These are phyloP conservation scores for Erpobdella octoculata DNA, from an alignment of 2,888 invertebrate species.

Conservation along the genomic window DNA sequence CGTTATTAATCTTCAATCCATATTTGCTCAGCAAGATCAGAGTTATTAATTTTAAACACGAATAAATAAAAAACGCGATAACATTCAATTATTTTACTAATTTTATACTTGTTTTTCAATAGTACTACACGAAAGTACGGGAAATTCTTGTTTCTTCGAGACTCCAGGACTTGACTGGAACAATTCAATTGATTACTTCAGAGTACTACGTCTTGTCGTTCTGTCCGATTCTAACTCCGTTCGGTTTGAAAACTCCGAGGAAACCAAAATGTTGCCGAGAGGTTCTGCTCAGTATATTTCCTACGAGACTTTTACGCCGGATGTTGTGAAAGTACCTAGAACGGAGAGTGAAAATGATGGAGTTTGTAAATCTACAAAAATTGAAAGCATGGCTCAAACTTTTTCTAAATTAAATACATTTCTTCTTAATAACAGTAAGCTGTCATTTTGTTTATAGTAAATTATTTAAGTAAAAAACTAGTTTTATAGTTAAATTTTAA, in stretches of 20 bases:
- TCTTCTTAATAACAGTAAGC: no score
- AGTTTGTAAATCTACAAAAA: not conserved
- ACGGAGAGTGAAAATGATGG: no score
- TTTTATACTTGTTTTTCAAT: not conserved
- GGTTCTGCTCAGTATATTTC: no score
- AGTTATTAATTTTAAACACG: no score
- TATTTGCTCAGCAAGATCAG: slow-evolving; percentile 35
- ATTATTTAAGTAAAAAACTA: no score
- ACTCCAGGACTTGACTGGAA: slow-evolving; percentile 30
- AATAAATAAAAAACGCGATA: no score
- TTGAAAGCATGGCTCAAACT: not conserved
- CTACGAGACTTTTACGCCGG: not conserved
- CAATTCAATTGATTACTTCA: slow-evolving; percentile 31
- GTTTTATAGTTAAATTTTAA: no score
- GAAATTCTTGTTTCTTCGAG: slow-evolving; percentile 33
- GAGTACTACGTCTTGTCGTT: slow-evolving; percentile 32
- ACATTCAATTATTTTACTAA: no score
- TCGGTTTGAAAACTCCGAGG: not conserved
- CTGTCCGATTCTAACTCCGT: not conserved
- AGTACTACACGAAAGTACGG: slow-evolving; percentile 29
- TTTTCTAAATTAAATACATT: no score
- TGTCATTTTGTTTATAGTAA: no score
- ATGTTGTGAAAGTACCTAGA: not conserved
- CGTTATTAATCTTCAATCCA: slow-evolving; percentile 37
- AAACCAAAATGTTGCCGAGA: not conserved